Percentiles rank a stretch among this genome's conserved stretches.
Conservation (phyloP, 1,140 invertebrate genomes). For the Acyrthosiphon pisum region DNA sequence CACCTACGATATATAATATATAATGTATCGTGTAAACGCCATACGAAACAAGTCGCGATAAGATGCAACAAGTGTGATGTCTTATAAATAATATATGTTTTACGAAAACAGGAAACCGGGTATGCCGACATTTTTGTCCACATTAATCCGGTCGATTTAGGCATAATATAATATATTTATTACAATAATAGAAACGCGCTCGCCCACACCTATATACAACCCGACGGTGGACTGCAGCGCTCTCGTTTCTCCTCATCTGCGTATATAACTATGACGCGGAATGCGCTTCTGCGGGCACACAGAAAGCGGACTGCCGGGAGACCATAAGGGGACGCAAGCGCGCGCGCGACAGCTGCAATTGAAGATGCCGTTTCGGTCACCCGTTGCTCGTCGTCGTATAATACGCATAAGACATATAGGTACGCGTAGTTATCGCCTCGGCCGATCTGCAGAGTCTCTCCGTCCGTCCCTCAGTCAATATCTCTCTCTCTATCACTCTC, state of each 20-base stretch:
- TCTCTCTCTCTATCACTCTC: slow-evolving; percentile 41
- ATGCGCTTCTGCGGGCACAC: background rate
- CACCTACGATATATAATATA: background rate
- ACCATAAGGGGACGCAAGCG: background rate
- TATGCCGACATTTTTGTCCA: background rate
- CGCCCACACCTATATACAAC: background rate
- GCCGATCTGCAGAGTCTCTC: background rate
- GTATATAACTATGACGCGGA: background rate
- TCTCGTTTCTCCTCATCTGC: background rate
- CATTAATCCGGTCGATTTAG: slow-evolving; percentile 9
- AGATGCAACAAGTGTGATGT: background rate
- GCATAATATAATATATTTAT: background rate
- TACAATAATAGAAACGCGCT: background rate
- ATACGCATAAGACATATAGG: too few relatives aligned
- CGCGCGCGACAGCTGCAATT: slow-evolving; percentile 26
- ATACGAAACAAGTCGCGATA: background rate
- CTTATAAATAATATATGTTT: background rate
- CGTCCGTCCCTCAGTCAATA: slow-evolving; percentile 33
- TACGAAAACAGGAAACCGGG: background rate
- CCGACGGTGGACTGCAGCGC: background rate
- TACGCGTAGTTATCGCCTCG: background rate
- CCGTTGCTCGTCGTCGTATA: background rate
- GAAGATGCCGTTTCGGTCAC: slow-evolving; percentile 17
- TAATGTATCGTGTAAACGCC: background rate
- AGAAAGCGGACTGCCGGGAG: too few relatives aligned